phyloP scores from a whole-genome alignment of 2,888 invertebrate species.

The Minunthozetes semirufus region DNA sequence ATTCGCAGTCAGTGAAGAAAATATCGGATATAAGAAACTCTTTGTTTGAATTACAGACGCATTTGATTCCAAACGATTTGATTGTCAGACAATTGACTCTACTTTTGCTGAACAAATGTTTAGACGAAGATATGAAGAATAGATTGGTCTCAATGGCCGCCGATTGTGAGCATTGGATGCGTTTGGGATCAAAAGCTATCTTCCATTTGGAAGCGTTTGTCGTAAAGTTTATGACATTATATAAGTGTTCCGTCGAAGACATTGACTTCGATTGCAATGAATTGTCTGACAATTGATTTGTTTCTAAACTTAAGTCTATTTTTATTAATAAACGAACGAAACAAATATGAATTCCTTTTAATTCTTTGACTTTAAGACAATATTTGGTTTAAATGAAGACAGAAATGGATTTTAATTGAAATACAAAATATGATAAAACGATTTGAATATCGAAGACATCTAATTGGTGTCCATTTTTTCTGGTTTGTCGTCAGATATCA shows the following conservation, averaged over 20 bases:
- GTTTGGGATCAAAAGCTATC: constrained; percentile 84
- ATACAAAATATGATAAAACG: background rate
- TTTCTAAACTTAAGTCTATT: too few relatives aligned
- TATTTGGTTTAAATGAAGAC: too few relatives aligned
- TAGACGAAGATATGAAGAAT: constrained; percentile 63
- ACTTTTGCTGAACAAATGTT: constrained; percentile 77
- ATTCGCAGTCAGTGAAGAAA: constrained; percentile 72
- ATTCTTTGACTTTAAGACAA: too few relatives aligned
- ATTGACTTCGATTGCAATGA: constrained; percentile 1
- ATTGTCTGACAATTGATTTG: too few relatives aligned
- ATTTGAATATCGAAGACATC: background rate
- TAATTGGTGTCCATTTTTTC: constrained; percentile 10
- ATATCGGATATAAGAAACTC: constrained; percentile 34
- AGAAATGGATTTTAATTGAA: background rate
- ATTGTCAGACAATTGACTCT: constrained; percentile 80
- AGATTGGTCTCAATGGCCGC: constrained; percentile 80
- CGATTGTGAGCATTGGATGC: constrained; percentile 83
- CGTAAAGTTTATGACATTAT: constrained; percentile 90
- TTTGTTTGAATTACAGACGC: constrained; percentile 84
- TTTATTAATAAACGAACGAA: too few relatives aligned
- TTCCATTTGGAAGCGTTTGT: constrained; percentile 97
- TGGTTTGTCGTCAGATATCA: background rate
- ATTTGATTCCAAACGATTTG: constrained; percentile 84
- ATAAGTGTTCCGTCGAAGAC: constrained; percentile 24
- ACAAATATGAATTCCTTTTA: too few relatives aligned